Evolutionary conservation across 2,113 vertebrate species (phyloP), one percentile per base, ranked within the genome.

Genomic region (Nannospalax galili): DNA sequence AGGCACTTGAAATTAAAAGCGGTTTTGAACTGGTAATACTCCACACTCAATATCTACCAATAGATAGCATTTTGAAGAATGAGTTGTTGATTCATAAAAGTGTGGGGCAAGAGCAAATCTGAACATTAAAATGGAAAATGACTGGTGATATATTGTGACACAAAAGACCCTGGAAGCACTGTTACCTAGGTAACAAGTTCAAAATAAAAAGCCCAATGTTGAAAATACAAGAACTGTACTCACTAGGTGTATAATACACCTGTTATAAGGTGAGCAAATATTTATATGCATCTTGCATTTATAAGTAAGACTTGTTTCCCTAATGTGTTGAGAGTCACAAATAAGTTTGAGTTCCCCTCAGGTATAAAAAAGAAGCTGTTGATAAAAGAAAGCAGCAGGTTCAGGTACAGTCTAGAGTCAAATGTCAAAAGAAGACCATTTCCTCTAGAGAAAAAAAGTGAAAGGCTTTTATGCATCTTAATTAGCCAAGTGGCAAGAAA

Each of bases 401-500:
- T 52, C 48, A 52, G 48, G 48, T 52, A 52, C 11, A 52, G 48
- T 52, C 48, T 7, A 52, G 11, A 35, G 5, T 69, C 35, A 84
- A 62, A 91, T 78, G 35, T 77, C 82, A 93, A 74, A 79, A 89
- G 70, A 78, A 72, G 35, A 84, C 42, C 0, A 7, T 22, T 95
- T 94, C 40, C 85, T 64, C 89, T 88, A 90, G 7, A 35, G 89
- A 8, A 37, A 81, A 95, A 95, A 52, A 24, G 73, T 81, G 95
- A 92, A 28, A 26, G 12, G 93, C 86, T 94, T 86, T 95, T 0
- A 0, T 64, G 78, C 52, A 90, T 96, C 97, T 95, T 96, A 95
- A 95, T 98, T 79, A 96, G 58, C 14, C 58, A 86, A 3, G 90
- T 96, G 62, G 64, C 69, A 94, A 94, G 94, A 80, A 56, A 77